phyloP scores from a whole-genome alignment of 2,888 invertebrate species.

The Rhopalosiphum nymphaeae region DNA sequence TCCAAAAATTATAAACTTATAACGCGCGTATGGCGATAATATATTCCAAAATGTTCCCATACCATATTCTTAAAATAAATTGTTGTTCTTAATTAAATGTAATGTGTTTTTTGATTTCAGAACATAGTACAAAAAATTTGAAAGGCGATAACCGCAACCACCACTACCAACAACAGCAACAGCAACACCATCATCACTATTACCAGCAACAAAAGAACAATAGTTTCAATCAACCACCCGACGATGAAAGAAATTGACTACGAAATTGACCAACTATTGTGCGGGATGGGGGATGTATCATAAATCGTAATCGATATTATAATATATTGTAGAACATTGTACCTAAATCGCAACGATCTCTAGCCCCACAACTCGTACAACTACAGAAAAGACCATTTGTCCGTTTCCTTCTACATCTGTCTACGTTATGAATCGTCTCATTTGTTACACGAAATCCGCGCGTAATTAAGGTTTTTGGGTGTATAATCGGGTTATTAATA shows the following conservation, averaged over 20 bases:
- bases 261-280: neutral
- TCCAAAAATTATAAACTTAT: neutral
- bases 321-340: slow-evolving; percentile 31
- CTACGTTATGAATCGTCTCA: neutral
- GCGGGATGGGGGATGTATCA: neutral
- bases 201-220: slow-evolving; percentile 23
- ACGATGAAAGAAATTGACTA: slow-evolving; percentile 41
- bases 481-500: slow-evolving; percentile 1
- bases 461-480: slow-evolving; percentile 16
- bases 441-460: slow-evolving; percentile 1
- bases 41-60: neutral
- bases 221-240: slow-evolving; percentile 30
- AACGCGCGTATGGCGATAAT: neutral
- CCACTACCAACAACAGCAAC: neutral
- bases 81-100: neutral
- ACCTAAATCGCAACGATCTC: slow-evolving; percentile 57
- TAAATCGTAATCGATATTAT: slow-evolving; percentile 21
- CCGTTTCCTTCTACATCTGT: slow-evolving; percentile 30
- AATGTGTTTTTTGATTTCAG: slow-evolving; percentile 21
- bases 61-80: neutral
- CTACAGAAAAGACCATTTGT: slow-evolving; percentile 18
- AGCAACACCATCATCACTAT: neutral
- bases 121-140: neutral
- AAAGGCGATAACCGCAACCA: slow-evolving; percentile 10
- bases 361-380: slow-evolving; percentile 4